phyloP scores from a whole-genome alignment of 2,888 invertebrate species.

The Ennomos erosarius region DNA sequence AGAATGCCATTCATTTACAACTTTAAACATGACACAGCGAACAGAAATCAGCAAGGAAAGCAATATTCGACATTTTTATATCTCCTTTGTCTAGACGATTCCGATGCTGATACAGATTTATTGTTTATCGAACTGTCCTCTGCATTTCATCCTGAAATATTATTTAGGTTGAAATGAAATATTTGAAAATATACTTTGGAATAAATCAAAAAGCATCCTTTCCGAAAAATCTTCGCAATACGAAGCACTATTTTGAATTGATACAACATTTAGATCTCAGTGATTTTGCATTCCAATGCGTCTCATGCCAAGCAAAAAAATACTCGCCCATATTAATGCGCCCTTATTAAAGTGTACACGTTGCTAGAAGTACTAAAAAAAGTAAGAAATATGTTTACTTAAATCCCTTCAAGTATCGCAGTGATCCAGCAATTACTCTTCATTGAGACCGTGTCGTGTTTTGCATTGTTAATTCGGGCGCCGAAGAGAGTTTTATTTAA shows the following conservation, averaged over 20 bases:
- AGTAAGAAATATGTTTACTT: slow-evolving; percentile 5
- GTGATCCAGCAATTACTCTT: slow-evolving; percentile 26
- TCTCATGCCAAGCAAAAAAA: not conserved
- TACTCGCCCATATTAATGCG: not conserved
- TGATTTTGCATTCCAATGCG: too few relatives aligned
- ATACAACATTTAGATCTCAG: too few relatives aligned
- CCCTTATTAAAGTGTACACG: too few relatives aligned
- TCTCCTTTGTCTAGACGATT: slow-evolving; percentile 27
- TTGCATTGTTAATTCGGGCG: slow-evolving; percentile 24
- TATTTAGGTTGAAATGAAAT: slow-evolving; percentile 20
- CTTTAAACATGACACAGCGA: not conserved
- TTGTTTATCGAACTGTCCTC: slow-evolving; percentile 33
- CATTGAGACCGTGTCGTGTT: slow-evolving; percentile 21
- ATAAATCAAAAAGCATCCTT: slow-evolving; percentile 24
- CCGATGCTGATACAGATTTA: slow-evolving; percentile 32
- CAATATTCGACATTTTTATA: slow-evolving; percentile 8
- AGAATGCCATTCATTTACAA: too few relatives aligned
- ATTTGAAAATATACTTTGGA: slow-evolving; percentile 22
- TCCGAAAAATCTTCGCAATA: too few relatives aligned
- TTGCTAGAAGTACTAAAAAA: too few relatives aligned
- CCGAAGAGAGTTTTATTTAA: slow-evolving; percentile 15
- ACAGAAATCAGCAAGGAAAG: slow-evolving; percentile 7
- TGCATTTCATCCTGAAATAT: slow-evolving; percentile 16
- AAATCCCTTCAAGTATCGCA: slow-evolving; percentile 17
- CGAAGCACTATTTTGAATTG: too few relatives aligned